Conservation (phyloP, 2,888 invertebrate species). For the Amblyjoppa fuscipennis region DNA sequence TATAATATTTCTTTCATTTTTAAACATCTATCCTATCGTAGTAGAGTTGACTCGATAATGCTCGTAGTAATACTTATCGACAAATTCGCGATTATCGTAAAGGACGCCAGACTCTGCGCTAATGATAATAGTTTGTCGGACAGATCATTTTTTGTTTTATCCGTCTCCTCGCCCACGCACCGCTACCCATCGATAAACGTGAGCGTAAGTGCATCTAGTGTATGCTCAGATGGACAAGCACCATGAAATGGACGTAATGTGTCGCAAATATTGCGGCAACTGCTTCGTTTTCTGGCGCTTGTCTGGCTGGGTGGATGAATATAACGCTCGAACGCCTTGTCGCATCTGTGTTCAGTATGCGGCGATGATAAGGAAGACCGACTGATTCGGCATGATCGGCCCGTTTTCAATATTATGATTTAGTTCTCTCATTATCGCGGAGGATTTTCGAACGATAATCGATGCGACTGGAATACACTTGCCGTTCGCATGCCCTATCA, state of each 20-base stretch:
- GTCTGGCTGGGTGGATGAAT: not conserved
- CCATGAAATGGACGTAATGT: no score
- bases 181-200: not conserved
- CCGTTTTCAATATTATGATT: not conserved
- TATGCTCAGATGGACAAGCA: not conserved
- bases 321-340: not conserved
- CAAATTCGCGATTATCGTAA: not conserved
- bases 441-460: not conserved
- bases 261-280: no score
- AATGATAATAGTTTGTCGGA: not conserved
- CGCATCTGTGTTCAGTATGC: not conserved
- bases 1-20: not conserved
- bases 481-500: not conserved
- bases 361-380: not conserved
- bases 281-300: no score
- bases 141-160: not conserved
- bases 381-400: not conserved
- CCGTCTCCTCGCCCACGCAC: not conserved
- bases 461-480: not conserved
- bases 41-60: not conserved
- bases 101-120: not conserved
- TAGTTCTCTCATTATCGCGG: not conserved
- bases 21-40: constrained; percentile 1
- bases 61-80: not conserved
- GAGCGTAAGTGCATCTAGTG: not conserved